Evolutionary conservation across 2,888 invertebrate genomes (phyloP), one percentile per base, ranked within the genome.

Genomic region (Toxonevra muliebris): DNA sequence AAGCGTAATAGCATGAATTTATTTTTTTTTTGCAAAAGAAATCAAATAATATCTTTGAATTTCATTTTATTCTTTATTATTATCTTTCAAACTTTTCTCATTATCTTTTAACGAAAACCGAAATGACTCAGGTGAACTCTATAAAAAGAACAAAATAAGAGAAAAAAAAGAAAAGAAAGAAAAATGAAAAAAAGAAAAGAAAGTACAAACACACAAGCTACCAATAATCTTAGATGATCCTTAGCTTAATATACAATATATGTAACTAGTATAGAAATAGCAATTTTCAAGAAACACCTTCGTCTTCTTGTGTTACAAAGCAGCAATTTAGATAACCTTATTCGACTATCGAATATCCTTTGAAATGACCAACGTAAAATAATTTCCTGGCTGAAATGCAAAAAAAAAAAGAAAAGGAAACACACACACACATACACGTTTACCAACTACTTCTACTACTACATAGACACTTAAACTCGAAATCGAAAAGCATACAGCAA

Each of bases 251-350:
- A 30, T 30, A 30, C 30, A 30, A 30, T 30, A 30, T 30, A 30
- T 7, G n/a, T n/a, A n/a, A n/a, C 7, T 30, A 30, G 30, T 30
- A 30, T 30, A 30, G 7, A 30, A 30, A 30, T 30, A 30, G 30
- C 30, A 30, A 30, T 30, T 30, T 30, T 30, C 3, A 30, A 30
- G 30, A 30, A 30, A 30, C 30, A 30, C 30, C 30, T 30, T 30
- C 30, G 30, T 30, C 30, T 30, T 30, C 30, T 20, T 55, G 42
- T 67, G 62, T 67, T 58, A 20, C 63, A 59, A 62, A 68, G 54
- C 48, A 60, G 54, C 48, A 60, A 59, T 68, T 68, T 68, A 60
- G 68, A 68, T 68, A 68, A 68, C 60, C 68, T 60, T 40, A 60
- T 60, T 20, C 30, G 13, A 19, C 1, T 1, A 65, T 30, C 19